Evolutionary conservation across 2,113 vertebrate species (phyloP).

Genomic region (Laterallus jamaicensis): DNA sequence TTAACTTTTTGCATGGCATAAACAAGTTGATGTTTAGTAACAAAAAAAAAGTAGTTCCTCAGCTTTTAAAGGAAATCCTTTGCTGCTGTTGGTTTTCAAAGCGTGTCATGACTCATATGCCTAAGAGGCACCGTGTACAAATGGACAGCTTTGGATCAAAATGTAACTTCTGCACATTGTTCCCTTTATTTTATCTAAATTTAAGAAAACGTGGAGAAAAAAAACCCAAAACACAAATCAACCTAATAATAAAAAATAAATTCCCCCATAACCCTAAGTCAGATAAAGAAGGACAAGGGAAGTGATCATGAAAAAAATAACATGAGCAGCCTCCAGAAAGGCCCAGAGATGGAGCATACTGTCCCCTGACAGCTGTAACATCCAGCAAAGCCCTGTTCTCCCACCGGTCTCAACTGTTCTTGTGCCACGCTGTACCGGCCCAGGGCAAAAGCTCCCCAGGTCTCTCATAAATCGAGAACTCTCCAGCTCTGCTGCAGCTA

Average conservation of each 20-base stretch:
- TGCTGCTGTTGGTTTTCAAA: background rate
- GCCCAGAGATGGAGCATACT: background rate
- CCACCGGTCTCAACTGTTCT: background rate
- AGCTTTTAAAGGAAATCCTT: slow-evolving; percentile 11
- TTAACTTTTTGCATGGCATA: background rate
- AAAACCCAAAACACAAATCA: background rate
- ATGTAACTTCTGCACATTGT: background rate
- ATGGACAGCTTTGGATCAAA: background rate
- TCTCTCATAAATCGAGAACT: background rate
- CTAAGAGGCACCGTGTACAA: background rate
- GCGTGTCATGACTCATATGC: background rate
- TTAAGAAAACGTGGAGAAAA: background rate
- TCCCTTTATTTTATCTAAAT: background rate
- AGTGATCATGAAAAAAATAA: background rate
- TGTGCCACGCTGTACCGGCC: accelerated
- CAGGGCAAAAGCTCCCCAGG: background rate
- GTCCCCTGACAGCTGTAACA: background rate
- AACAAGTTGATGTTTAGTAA: background rate
- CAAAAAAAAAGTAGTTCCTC: background rate
- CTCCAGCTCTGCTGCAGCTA: accelerated
- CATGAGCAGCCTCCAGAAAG: background rate
- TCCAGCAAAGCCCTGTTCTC: background rate
- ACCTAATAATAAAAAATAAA: background rate
- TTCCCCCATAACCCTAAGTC: background rate
- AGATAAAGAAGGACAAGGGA: background rate